Evolutionary conservation across 2,113 vertebrate species (phyloP).

Genomic region (Sclerurus mexicanus): DNA sequence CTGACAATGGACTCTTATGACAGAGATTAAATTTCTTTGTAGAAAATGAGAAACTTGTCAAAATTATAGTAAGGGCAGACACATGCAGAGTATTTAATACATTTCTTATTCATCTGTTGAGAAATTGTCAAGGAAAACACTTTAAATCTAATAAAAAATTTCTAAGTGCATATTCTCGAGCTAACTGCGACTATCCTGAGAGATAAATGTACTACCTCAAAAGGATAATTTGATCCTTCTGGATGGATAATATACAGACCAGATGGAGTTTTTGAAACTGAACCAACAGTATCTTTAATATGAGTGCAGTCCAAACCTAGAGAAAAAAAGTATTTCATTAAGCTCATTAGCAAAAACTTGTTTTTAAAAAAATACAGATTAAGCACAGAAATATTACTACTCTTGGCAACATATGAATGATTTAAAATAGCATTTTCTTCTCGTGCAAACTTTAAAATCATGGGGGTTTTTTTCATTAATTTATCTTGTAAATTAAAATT

Average conservation of each 20-base stretch:
- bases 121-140: background rate
- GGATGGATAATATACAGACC: conserved; percentile 92
- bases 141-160: background rate
- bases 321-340: conserved; percentile 11
- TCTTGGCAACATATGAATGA: background rate
- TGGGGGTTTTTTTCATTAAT: background rate
- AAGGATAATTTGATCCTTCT: conserved; percentile 85
- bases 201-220: conserved; percentile 81
- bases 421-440: background rate
- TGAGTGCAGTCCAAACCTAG: conserved; percentile 88
- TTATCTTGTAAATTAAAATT: background rate
- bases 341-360: background rate
- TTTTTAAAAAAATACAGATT: background rate
- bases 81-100: background rate
- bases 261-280: conserved; percentile 88
- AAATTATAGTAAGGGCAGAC: background rate
- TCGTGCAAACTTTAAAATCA: background rate
- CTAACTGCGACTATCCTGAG: background rate
- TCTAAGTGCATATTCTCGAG: background rate
- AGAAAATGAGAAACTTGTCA: background rate
- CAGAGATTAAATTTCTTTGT: background rate
- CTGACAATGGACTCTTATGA: background rate
- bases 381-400: background rate
- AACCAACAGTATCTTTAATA: conserved; percentile 85
- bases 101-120: background rate